Evolutionary conservation across 2,113 vertebrate genomes (phyloP).

Genomic region (Sorex fumeus): DNA sequence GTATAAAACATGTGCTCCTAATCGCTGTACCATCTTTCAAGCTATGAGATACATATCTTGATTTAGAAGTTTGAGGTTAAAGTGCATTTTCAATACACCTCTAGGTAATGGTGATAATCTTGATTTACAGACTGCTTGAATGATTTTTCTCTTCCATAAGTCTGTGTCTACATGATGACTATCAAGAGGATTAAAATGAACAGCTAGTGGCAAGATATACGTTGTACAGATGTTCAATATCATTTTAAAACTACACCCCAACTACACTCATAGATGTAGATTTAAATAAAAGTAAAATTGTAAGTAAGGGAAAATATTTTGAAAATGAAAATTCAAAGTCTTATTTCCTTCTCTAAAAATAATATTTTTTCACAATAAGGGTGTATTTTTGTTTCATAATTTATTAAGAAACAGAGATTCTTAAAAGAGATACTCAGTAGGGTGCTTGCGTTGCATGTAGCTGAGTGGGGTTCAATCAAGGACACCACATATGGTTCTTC

Average conservation of each 20-base stretch:
- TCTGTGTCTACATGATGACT: neutral
- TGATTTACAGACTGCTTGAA: neutral
- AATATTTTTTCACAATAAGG: slow-evolving; percentile 11
- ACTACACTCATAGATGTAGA: neutral
- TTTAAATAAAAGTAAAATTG: neutral
- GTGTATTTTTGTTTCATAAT: neutral
- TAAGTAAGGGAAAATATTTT: neutral
- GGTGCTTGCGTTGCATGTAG: too few relatives aligned
- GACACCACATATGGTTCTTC: too few relatives aligned
- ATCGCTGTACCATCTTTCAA: too few relatives aligned
- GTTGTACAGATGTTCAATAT: neutral
- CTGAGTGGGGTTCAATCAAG: too few relatives aligned
- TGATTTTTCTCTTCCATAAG: neutral
- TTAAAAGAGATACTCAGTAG: neutral
- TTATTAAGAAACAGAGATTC: neutral
- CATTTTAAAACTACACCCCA: slow-evolving; percentile 30
- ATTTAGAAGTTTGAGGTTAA: neutral
- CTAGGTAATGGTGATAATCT: neutral
- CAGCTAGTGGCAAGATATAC: too few relatives aligned
- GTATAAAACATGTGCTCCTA: too few relatives aligned
- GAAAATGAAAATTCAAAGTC: slow-evolving; percentile 15
- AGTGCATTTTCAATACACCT: neutral
- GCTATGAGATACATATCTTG: neutral
- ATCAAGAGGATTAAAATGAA: too few relatives aligned
- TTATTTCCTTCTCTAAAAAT: neutral